These are phyloP conservation scores for Corythoichthys intestinalis DNA, from an alignment of 2,113 vertebrate species.

Conservation along the genomic window DNA sequence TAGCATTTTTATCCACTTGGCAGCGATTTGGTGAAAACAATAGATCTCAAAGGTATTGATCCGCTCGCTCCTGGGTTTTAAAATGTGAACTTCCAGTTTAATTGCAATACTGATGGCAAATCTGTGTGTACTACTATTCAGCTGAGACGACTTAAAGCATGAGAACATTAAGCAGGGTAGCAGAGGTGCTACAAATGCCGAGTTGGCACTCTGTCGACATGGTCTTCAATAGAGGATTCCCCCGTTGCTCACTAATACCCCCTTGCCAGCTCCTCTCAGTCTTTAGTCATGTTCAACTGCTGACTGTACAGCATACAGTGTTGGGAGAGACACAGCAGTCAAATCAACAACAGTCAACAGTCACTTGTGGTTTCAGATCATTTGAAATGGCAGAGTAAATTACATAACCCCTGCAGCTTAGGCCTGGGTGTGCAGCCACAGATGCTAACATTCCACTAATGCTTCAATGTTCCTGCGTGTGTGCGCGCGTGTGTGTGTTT, in stretches of 20 bases:
- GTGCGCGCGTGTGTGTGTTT: constrained; percentile 1
- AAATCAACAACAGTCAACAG: constrained; percentile 30
- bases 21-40: constrained; percentile 11
- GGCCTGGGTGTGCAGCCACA: constrained; percentile 47
- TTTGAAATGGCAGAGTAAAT: constrained; percentile 66
- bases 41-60: constrained; percentile 22
- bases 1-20: constrained; percentile 11
- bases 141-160: neutral
- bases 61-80: constrained; percentile 8
- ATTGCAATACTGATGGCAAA: constrained; percentile 26
- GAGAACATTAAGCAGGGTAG: constrained; percentile 14
- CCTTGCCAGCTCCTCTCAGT: neutral
- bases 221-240: constrained; percentile 34
- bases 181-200: constrained; percentile 7
- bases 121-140: constrained; percentile 10
- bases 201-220: constrained; percentile 6
- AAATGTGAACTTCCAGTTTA: constrained; percentile 18
- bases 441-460: constrained; percentile 53
- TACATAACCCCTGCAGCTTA: constrained; percentile 66
- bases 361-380: constrained; percentile 57
- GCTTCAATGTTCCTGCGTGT: constrained; percentile 24
- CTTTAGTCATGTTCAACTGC: constrained; percentile 6
- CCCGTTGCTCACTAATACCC: constrained; percentile 20
- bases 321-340: constrained; percentile 36
- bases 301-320: constrained; percentile 23